Evolutionary conservation across 2,888 invertebrate species (phyloP).

Genomic region (Folsomia manolachei): DNA sequence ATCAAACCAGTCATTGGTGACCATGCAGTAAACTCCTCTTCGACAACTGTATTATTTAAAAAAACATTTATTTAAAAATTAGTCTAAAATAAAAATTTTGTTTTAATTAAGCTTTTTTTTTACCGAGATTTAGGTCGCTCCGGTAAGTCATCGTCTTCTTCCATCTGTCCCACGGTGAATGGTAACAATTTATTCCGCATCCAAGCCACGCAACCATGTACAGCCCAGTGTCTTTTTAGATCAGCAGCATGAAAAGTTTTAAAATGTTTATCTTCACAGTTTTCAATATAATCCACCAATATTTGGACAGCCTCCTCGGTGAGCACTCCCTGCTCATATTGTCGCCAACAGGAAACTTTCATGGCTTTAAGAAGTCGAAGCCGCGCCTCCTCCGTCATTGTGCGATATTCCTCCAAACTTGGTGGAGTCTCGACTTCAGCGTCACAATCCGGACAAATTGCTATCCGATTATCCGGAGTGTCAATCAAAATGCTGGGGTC

Average conservation of each 20-base stretch:
- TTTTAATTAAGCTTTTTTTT: too few relatives aligned
- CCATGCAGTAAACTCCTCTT: slow-evolving; percentile 33
- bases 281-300: slow-evolving; percentile 60
- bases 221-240: slow-evolving; percentile 34
- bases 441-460: slow-evolving; percentile 19
- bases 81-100: background rate
- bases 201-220: slow-evolving; percentile 22
- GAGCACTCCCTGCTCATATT: slow-evolving; percentile 64
- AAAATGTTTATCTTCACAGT: slow-evolving; percentile 56
- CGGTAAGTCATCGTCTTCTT: slow-evolving; percentile 8
- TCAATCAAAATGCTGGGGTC: slow-evolving; percentile 17
- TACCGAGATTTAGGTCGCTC: too few relatives aligned
- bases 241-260: slow-evolving; percentile 39
- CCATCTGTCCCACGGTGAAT: slow-evolving; percentile 6
- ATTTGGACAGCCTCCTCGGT: slow-evolving; percentile 61
- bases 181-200: slow-evolving; percentile 20
- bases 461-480: slow-evolving; percentile 12
- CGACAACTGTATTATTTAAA: slow-evolving; percentile 7
- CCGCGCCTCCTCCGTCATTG: slow-evolving; percentile 62
- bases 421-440: slow-evolving; percentile 57
- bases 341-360: slow-evolving; percentile 63
- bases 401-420: slow-evolving; percentile 61
- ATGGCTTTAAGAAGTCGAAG: slow-evolving; percentile 62
- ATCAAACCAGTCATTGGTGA: slow-evolving; percentile 55
- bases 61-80: background rate